A percentile compares a stretch with the other conserved stretches of the same genome.
Conservation (phyloP, 2,797 vertebrate genomes). For the Triplophysa bombifrons region DNA sequence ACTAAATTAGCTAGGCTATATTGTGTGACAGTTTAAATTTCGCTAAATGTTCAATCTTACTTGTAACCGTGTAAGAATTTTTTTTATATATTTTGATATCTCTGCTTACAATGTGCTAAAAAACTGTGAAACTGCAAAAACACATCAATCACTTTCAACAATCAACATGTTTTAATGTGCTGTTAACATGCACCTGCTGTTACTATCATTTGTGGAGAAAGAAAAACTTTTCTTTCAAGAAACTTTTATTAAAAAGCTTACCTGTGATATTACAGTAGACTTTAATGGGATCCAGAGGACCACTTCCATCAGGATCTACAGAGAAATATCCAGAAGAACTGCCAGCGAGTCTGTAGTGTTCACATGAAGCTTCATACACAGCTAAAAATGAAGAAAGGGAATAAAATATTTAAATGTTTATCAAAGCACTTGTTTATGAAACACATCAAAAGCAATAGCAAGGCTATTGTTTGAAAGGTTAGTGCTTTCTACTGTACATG, state of each 20-base stretch:
- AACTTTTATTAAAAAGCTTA: constrained; percentile 47
- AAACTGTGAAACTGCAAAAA: too few relatives aligned
- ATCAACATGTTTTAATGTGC: too few relatives aligned
- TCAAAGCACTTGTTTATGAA: constrained; percentile 10
- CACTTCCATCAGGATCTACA: constrained; percentile 83
- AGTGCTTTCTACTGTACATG: background rate
- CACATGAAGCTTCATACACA: constrained; percentile 81
- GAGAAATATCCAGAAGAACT: constrained; percentile 80
- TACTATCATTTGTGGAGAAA: background rate
- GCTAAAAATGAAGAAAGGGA: constrained; percentile 65
- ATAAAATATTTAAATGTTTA: background rate
- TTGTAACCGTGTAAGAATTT: too few relatives aligned
- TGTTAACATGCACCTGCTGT: background rate
- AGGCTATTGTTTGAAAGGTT: constrained; percentile 9
- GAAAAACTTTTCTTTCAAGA: background rate
- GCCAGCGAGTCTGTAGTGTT: constrained; percentile 81
- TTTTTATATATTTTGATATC: too few relatives aligned
- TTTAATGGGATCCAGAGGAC: constrained; percentile 76
- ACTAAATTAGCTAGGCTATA: too few relatives aligned
- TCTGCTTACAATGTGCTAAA: too few relatives aligned
- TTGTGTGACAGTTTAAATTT: too few relatives aligned
- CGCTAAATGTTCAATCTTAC: too few relatives aligned
- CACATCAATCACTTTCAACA: too few relatives aligned
- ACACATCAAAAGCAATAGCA: constrained; percentile 32
- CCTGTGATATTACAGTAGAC: constrained; percentile 88